Evolutionary conservation across 2,888 invertebrate genomes (phyloP).

Genomic region (Melinopterus prodromus): DNA sequence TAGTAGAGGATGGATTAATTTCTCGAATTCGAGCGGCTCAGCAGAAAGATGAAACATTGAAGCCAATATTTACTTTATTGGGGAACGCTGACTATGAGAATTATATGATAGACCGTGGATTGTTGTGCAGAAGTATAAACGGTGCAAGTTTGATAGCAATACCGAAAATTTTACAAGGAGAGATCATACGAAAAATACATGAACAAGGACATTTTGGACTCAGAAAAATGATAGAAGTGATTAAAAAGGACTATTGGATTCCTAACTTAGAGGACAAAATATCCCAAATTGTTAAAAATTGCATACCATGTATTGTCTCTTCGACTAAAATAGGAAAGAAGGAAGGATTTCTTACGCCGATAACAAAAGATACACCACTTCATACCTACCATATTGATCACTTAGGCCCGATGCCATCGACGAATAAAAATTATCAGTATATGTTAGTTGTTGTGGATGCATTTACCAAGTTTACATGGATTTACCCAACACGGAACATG

Average conservation of each 20-base stretch:
- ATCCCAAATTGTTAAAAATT: constrained; percentile 35
- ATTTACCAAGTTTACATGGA: constrained; percentile 51
- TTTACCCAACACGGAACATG: constrained; percentile 49
- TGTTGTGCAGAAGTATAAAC: background rate
- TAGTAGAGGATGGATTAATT: constrained; percentile 19
- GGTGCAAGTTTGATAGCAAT: background rate
- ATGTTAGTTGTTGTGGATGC: constrained; percentile 45
- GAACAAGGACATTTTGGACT: constrained; percentile 41
- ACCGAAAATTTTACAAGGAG: constrained; percentile 37
- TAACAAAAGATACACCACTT: constrained; percentile 43
- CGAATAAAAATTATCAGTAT: constrained; percentile 44
- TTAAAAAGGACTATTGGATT: constrained; percentile 38
- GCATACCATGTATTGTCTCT: constrained; percentile 44
- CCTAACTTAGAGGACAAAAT: constrained; percentile 43
- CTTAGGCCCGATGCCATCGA: constrained; percentile 45
- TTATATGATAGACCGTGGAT: background rate
- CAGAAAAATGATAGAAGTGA: constrained; percentile 39
- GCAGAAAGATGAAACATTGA: constrained; percentile 39
- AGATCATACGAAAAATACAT: constrained; percentile 37
- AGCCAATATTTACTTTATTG: background rate
- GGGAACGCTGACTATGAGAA: background rate
- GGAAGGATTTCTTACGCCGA: constrained; percentile 43
- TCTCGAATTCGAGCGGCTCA: constrained; percentile 36
- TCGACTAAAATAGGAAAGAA: constrained; percentile 42
- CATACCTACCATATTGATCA: constrained; percentile 47